These are phyloP conservation scores for Drosophila virilis DNA, from an alignment of 1,140 invertebrate species.

Conservation along the genomic window DNA sequence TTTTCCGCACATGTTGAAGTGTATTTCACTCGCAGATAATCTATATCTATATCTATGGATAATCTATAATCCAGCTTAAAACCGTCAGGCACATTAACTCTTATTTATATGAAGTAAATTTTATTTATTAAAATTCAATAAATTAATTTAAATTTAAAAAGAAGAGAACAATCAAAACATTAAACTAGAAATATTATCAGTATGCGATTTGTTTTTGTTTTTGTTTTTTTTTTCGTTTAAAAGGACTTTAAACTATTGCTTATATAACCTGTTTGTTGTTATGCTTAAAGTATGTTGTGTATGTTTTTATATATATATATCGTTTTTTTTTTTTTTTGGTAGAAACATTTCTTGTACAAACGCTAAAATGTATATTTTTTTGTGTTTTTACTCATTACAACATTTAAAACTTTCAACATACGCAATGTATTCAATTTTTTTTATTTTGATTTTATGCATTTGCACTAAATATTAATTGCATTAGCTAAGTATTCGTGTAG, in stretches of 20 bases:
- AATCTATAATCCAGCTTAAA: no score
- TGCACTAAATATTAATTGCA: conserved; percentile 74
- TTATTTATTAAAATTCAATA: conserved; percentile 79
- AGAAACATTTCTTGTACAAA: conserved; percentile 74
- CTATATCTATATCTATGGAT: no score
- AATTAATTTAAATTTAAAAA: conserved; percentile 78
- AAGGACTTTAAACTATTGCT: conserved; percentile 76
- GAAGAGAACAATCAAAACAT: conserved; percentile 79
- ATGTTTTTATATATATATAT: conserved; percentile 19
- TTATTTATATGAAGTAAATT: conserved; percentile 33
- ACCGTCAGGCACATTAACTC: background rate
- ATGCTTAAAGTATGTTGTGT: conserved; percentile 44
- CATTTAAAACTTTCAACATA: conserved; percentile 60
- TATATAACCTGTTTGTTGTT: conserved; percentile 54
- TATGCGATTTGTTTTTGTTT: conserved; percentile 48
- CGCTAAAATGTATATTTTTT: conserved; percentile 58
- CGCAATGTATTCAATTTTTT: conserved; percentile 36
- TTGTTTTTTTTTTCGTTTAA: conserved; percentile 53
- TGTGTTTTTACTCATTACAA: conserved; percentile 54
- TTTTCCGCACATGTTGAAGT: no score
- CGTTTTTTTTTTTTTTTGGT: conserved; percentile 50
- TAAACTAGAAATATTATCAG: conserved; percentile 76
- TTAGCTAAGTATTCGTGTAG: conserved; percentile 76
- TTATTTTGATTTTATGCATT: conserved; percentile 74
- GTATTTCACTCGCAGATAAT: no score